Percentiles rank a stretch among this genome's conserved stretches.
Evolutionary conservation across 1,140 invertebrate species (phyloP).

Genomic region (Ostrea edulis): DNA sequence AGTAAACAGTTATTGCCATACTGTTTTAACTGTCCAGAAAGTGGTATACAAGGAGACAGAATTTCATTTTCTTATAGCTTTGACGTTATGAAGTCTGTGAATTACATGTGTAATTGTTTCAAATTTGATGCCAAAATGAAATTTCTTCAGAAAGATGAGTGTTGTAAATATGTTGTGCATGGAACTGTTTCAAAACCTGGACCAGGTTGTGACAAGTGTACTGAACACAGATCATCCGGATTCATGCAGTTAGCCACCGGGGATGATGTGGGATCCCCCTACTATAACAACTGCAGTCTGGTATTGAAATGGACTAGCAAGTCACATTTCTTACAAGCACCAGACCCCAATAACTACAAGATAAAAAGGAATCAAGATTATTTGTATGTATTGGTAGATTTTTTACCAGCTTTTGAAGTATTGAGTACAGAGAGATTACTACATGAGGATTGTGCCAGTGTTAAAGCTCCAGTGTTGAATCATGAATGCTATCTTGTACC

Average conservation of each 20-base stretch:
- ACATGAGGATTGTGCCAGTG: background rate
- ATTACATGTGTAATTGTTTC: background rate
- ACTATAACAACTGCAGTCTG: background rate
- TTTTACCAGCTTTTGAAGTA: background rate
- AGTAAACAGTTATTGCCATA: background rate
- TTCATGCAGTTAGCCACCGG: slow-evolving; percentile 13
- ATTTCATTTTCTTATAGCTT: background rate
- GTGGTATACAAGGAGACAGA: background rate
- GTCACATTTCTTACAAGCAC: background rate
- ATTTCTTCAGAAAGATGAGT: slow-evolving; percentile 26
- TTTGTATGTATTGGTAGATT: background rate
- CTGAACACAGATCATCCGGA: background rate
- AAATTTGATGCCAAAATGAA: background rate
- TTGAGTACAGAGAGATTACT: background rate
- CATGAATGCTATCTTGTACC: background rate
- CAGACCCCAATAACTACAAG: background rate
- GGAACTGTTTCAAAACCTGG: background rate
- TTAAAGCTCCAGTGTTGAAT: background rate
- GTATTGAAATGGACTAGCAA: slow-evolving; percentile 16
- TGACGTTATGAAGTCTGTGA: background rate
- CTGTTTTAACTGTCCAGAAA: slow-evolving; percentile 1
- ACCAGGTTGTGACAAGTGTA: background rate
- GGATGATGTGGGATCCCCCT: background rate
- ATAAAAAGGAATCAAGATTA: background rate
- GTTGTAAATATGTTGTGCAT: background rate